Evolutionary conservation across 2,113 vertebrate species (phyloP).

Genomic region (Gobio gobio): DNA sequence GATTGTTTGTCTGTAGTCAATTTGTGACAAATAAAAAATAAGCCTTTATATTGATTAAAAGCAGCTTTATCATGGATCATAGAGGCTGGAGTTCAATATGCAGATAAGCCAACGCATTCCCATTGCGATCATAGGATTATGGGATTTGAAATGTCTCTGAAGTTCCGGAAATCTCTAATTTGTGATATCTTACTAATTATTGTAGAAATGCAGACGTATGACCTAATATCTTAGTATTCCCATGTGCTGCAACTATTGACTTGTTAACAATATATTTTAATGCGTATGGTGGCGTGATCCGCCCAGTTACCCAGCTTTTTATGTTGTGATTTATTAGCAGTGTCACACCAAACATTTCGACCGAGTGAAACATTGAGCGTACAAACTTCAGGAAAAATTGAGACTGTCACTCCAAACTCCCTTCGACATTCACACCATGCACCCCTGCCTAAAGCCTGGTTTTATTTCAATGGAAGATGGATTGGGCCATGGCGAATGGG

Average conservation of each 20-base stretch:
- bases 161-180: conserved; percentile 47
- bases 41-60: conserved; percentile 33
- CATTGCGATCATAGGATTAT: conserved; percentile 46
- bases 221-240: background rate
- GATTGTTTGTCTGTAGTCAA: background rate
- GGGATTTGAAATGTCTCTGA: conserved; percentile 32
- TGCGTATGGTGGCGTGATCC: background rate
- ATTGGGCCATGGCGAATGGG: background rate
- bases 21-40: conserved; percentile 9
- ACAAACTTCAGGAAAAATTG: background rate
- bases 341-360: background rate
- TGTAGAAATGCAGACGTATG: conserved; percentile 17
- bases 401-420: background rate
- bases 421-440: background rate
- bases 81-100: conserved; percentile 25
- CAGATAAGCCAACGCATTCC: conserved; percentile 45
- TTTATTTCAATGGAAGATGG: conserved; percentile 42
- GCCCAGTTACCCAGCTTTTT: background rate
- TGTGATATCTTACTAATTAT: conserved; percentile 24
- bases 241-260: background rate
- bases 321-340: background rate
- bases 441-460: background rate
- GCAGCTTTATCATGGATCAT: conserved; percentile 34
- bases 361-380: background rate
- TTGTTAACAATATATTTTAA: background rate